A percentile compares a stretch with the other conserved stretches of the same genome.
phyloP scores from a whole-genome alignment of 2,797 vertebrate species.

The Balearica regulorum region DNA sequence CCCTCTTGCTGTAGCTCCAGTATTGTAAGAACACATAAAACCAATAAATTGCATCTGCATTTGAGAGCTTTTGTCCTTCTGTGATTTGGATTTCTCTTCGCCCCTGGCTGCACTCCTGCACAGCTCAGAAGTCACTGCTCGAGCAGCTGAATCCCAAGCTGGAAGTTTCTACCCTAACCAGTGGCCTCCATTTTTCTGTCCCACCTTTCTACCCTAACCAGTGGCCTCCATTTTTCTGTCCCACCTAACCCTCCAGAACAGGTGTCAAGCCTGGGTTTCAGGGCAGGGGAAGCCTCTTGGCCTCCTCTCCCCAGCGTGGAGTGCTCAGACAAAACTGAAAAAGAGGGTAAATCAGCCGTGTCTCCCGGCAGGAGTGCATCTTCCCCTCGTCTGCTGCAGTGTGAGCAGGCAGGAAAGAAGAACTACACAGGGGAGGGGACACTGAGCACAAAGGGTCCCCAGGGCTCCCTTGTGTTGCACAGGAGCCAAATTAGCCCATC shows the following conservation, averaged over 20 bases:
- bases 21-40: neutral
- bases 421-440: no score
- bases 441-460: neutral
- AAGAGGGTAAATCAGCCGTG: rapidly evolving
- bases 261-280: neutral
- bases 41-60: neutral
- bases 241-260: neutral
- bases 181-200: neutral
- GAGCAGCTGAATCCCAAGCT: neutral
- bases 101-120: neutral
- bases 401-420: neutral
- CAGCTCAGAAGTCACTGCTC: neutral
- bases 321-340: neutral
- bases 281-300: neutral
- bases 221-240: neutral
- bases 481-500: neutral
- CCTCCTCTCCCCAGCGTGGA: no score
- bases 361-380: neutral
- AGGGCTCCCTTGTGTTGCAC: no score
- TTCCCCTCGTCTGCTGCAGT: neutral
- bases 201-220: neutral
- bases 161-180: neutral
- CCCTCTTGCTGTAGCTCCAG: neutral
- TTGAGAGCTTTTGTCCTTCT: neutral
- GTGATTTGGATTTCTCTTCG: neutral